Percentiles rank a stretch among this genome's conserved stretches.
Evolutionary conservation across 2,113 vertebrate genomes (phyloP).

Genomic region (Platichthys flesus): DNA sequence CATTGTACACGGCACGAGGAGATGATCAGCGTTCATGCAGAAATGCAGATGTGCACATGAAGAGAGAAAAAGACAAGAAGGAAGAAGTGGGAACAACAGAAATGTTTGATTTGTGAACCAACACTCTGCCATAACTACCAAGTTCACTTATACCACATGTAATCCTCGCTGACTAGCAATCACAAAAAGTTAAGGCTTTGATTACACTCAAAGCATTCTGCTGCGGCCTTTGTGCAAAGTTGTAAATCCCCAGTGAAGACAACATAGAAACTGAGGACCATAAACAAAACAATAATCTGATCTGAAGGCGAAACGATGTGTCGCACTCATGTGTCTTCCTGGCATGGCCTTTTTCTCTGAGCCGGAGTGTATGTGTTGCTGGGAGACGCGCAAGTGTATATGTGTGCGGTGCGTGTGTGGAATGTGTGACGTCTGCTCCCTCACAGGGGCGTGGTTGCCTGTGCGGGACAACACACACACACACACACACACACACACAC

Average conservation of each 20-base stretch:
- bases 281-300: conserved; percentile 66
- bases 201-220: conserved; percentile 6
- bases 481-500: neutral
- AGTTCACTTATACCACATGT: conserved; percentile 13
- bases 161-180: conserved; percentile 31
- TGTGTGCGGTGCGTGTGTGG: conserved; percentile 66
- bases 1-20: neutral
- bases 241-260: conserved; percentile 67
- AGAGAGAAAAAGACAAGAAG: neutral
- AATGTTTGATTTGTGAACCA: conserved; percentile 5
- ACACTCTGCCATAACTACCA: conserved; percentile 1
- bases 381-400: conserved; percentile 65
- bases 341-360: conserved; percentile 69
- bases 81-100: neutral
- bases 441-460: conserved; percentile 77
- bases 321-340: conserved; percentile 66
- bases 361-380: conserved; percentile 77
- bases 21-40: neutral
- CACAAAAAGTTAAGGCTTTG: conserved; percentile 12
- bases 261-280: conserved; percentile 64
- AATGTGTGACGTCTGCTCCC: conserved; percentile 82
- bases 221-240: conserved; percentile 47
- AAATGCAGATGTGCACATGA: neutral
- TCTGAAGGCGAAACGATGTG: conserved; percentile 53
- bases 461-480: conserved; percentile 35